phyloP scores from a whole-genome alignment of 2,797 vertebrate genomes.

The Macropodus opercularis region DNA sequence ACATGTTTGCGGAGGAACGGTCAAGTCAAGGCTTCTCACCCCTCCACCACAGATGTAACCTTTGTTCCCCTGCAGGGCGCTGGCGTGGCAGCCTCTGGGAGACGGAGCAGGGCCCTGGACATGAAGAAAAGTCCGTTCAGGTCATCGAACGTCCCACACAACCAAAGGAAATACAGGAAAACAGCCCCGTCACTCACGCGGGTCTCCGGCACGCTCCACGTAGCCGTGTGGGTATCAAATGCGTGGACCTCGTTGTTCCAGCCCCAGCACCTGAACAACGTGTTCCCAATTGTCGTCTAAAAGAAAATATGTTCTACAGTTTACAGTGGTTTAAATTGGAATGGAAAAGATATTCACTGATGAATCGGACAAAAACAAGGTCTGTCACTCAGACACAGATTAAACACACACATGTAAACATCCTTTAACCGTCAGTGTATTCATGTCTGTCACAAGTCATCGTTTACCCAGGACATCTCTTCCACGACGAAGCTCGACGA shows the following conservation, averaged over 20 bases:
- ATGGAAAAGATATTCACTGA: no score
- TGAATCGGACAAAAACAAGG: no score
- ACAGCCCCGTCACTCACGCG: slow-evolving; percentile 80
- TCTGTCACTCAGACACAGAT: no score
- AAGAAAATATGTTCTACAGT: no score
- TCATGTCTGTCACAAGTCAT: no score
- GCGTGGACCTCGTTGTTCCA: slow-evolving; percentile 95
- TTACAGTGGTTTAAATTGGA: no score
- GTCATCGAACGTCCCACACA: no score
- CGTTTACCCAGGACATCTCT: slow-evolving; percentile 90
- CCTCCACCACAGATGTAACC: slow-evolving; percentile 92
- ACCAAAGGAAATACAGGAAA: neutral
- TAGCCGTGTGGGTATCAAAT: slow-evolving; percentile 84
- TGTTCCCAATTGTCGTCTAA: slow-evolving; percentile 68
- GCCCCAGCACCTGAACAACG: slow-evolving; percentile 86
- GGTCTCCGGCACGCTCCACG: slow-evolving; percentile 88
- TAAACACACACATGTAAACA: no score
- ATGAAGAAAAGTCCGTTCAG: neutral
- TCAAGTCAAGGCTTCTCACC: slow-evolving; percentile 78
- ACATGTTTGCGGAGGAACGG: neutral
- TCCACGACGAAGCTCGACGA: slow-evolving; percentile 86
- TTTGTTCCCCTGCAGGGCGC: slow-evolving; percentile 87
- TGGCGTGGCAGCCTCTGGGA: slow-evolving; percentile 89
- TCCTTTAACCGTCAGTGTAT: no score
- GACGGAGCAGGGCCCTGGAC: slow-evolving; percentile 85